phyloP scores from a whole-genome alignment of 2,113 vertebrate genomes.

The Stegostoma tigrinum region DNA sequence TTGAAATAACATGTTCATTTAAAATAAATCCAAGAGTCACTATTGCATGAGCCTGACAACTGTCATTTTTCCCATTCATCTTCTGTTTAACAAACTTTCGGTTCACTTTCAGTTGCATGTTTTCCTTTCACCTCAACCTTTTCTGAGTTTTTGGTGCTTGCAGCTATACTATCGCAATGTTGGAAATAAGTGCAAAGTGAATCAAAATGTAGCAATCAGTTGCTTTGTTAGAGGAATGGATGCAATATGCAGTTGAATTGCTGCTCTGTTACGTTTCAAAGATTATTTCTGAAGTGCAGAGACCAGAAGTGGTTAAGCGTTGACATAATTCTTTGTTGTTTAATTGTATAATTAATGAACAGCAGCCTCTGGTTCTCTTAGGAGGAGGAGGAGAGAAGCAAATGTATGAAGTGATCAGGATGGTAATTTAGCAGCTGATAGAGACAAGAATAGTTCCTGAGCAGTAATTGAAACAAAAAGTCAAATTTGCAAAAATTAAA shows the following conservation, averaged over 20 bases:
- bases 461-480: not conserved
- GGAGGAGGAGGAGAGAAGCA: not conserved
- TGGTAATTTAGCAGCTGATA: not conserved
- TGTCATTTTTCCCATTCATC: not conserved
- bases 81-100: not conserved
- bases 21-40: no score
- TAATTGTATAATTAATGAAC: not conserved
- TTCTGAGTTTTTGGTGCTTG: not conserved
- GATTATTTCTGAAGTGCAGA: not conserved
- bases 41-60: no score
- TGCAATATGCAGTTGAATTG: not conserved
- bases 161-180: not conserved
- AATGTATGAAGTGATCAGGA: not conserved
- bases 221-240: not conserved
- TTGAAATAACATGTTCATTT: no score
- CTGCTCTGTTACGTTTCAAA: not conserved
- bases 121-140: not conserved
- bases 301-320: not conserved
- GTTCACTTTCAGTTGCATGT: not conserved
- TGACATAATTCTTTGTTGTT: constrained; percentile 2
- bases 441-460: not conserved
- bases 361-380: not conserved
- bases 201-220: not conserved
- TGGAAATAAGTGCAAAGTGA: not conserved
- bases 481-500: constrained; percentile 37